Evolutionary conservation across 2,888 invertebrate species (phyloP).

Genomic region (Cremastobaeus sp.): DNA sequence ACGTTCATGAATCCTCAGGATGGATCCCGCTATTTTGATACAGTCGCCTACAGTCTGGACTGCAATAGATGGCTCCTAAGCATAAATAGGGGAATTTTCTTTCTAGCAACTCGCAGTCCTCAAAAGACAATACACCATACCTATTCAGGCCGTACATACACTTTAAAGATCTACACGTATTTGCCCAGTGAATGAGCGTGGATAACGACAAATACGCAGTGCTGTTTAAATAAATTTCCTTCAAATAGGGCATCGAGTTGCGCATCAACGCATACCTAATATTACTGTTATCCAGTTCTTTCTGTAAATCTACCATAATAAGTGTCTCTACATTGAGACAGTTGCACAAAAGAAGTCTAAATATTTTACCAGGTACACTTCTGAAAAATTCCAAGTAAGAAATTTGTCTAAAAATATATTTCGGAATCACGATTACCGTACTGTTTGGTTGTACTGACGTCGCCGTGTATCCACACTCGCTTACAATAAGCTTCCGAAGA

Average conservation of each 20-base stretch:
- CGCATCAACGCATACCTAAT: not conserved
- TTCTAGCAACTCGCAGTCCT: not conserved
- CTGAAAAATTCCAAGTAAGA: conserved; percentile 9
- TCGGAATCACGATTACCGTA: not conserved
- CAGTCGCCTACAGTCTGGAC: too few species aligned
- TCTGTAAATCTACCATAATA: not conserved
- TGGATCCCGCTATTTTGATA: too few species aligned
- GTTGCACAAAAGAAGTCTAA: conserved; percentile 2
- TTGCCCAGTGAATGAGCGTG: not conserved
- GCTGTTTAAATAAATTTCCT: not conserved
- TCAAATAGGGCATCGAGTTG: not conserved
- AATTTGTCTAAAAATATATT: not conserved
- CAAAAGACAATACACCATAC: not conserved
- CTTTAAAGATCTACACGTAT: not conserved
- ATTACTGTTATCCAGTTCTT: not conserved
- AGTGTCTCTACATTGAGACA: conserved; percentile 6
- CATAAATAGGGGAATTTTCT: not conserved
- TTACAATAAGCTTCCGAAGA: not conserved
- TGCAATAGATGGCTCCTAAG: too few species aligned
- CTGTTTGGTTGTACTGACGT: too few species aligned
- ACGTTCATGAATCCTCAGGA: too few species aligned
- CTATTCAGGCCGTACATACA: not conserved
- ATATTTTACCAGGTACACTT: not conserved
- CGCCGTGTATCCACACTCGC: not conserved
- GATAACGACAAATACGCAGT: not conserved